These are phyloP conservation scores for Tiliacea aurago DNA, from an alignment of 2,888 invertebrate genomes.

Conservation along the genomic window DNA sequence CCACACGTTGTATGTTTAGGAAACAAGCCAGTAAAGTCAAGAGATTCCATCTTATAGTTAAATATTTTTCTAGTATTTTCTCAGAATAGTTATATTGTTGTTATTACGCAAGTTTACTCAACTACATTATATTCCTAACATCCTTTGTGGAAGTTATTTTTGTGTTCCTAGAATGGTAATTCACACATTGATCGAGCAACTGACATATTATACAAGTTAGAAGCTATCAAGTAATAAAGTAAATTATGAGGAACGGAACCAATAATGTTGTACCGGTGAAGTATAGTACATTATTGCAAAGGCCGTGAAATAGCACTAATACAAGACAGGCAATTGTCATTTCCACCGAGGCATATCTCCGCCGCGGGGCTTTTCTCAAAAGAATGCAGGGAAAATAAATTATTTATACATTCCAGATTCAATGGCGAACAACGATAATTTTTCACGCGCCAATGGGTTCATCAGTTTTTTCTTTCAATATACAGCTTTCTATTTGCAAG, in stretches of 20 bases:
- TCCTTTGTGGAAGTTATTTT: neutral
- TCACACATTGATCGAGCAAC: neutral
- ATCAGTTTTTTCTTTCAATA: too few relatives aligned
- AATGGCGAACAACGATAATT: too few relatives aligned
- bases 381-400: too few relatives aligned
- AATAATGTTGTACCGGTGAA: neutral
- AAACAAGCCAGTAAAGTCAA: neutral
- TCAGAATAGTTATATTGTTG: neutral
- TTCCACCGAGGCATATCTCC: too few relatives aligned
- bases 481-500: too few relatives aligned
- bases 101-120: neutral
- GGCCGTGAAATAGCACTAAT: too few relatives aligned
- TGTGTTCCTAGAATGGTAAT: neutral
- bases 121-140: neutral
- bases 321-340: too few relatives aligned
- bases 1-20: conserved; percentile 19
- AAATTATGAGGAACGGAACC: too few relatives aligned
- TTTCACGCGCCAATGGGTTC: too few relatives aligned
- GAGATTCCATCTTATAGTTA: neutral
- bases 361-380: too few relatives aligned
- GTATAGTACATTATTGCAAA: too few relatives aligned
- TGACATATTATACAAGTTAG: neutral
- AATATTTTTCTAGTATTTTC: neutral
- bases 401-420: too few relatives aligned
- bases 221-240: neutral